Base-by-base conservation (phyloP, 2,113 vertebrate species). In the Sinocyclocheilus grahami region DNA sequence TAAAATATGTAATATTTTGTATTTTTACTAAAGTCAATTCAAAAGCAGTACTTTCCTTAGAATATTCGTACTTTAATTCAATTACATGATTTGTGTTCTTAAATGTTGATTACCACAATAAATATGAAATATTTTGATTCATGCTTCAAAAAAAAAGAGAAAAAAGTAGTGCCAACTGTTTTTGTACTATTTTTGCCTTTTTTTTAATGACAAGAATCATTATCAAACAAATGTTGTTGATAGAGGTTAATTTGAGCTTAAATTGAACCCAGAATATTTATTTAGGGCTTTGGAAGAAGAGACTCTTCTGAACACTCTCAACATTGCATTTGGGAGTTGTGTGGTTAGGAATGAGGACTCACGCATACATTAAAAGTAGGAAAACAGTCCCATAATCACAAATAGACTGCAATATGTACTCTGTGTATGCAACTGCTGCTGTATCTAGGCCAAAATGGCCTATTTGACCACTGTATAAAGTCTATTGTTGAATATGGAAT, bases 301-400 rank as follows among this genome's bases (percentile, higher is more conserved):
- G 33, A 72, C 18, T 72, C 0, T 20, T 12, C 71, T 42, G 37
- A 42, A 37, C 7, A 30, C 63, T 65, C 24, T 30, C 12, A 13
- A 65, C 63, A 69, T 16, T 69, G 20, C 20, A 4, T 33, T 55
- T 78, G 75, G 48, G 48, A 78, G n/a, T 30, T 53, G 42, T 75
- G 48, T 51, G 2, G 14, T 77, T 77, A 33, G 53, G 18, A 79
- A 79, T 79, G 53, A 79, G 53, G 77, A 60, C 30, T 37, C 30
- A 11, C 1, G 51, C 53, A 60, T 78, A 78, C 30, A 42, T 80
- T 80, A 80, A 37, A 80, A 63, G 20, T 3, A 18, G 39, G 33
- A 39, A 80, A 62, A 42, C 27, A 78, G 27, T 33, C 51, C 30
- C 10, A 22, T 78, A 13, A 60, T 78, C 20, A 37, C 51, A 58